Evolutionary conservation across 2,797 vertebrate species (phyloP).

Genomic region (Sebastes iracundus): DNA sequence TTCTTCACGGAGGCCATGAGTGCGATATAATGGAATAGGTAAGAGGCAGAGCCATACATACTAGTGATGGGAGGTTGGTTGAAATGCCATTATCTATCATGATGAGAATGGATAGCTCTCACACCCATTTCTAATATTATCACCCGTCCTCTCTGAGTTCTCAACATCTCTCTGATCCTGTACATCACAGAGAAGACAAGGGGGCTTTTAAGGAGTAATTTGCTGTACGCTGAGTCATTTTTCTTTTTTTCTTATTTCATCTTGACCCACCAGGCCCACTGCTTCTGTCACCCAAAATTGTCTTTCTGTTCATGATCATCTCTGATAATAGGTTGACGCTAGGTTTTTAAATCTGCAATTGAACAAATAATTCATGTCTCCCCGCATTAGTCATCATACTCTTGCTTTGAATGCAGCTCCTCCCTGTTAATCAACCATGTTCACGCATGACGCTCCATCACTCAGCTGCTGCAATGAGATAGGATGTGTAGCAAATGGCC

Average conservation of each 20-base stretch:
- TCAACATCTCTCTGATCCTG: constrained; percentile 56
- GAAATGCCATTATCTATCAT: constrained; percentile 53
- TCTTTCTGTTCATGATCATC: constrained; percentile 47
- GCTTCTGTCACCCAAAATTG: constrained; percentile 42
- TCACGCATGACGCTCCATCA: constrained; percentile 66
- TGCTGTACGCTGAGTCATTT: constrained; percentile 31
- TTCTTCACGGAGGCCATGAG: constrained; percentile 28
- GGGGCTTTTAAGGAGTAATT: constrained; percentile 74
- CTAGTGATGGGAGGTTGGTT: constrained; percentile 50
- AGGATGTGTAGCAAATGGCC: constrained; percentile 62
- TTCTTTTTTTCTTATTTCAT: constrained; percentile 24
- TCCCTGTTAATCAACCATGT: constrained; percentile 68
- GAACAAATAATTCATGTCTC: constrained; percentile 66
- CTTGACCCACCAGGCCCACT: constrained; percentile 36
- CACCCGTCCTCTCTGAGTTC: constrained; percentile 40
- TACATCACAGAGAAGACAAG: constrained; percentile 60
- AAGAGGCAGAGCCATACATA: constrained; percentile 41
- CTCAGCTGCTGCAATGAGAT: constrained; percentile 54
- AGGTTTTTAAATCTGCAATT: constrained; percentile 63
- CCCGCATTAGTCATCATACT: constrained; percentile 62
- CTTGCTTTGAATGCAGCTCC: constrained; percentile 59
- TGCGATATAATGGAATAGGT: constrained; percentile 44
- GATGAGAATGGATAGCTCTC: constrained; percentile 62
- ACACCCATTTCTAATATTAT: constrained; percentile 56
- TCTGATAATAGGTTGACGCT: constrained; percentile 50